Evolutionary conservation across 2,888 invertebrate species (phyloP).

Genomic region (Conchocele bisecta): DNA sequence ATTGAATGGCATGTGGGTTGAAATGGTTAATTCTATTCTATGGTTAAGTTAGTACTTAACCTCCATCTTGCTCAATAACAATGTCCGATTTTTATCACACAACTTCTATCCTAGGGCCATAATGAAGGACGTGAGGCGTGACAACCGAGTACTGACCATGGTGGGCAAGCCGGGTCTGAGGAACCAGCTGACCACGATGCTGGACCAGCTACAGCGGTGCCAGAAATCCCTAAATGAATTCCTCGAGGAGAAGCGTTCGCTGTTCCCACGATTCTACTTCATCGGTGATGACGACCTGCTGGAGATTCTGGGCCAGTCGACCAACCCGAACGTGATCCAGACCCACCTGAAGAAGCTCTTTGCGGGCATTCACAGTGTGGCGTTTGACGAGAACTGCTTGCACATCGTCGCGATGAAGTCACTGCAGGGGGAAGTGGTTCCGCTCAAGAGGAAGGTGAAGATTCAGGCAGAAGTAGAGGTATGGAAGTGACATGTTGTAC

Average conservation of each 20-base stretch:
- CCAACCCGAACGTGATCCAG: conserved; percentile 94
- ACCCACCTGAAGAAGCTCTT: conserved; percentile 98
- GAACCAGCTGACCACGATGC: conserved; percentile 90
- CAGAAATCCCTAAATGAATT: conserved; percentile 97
- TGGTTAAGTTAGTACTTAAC: too few species aligned
- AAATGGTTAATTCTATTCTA: too few species aligned
- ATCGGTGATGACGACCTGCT: conserved; percentile 98
- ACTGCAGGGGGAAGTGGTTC: conserved; percentile 89
- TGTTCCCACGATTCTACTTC: conserved; percentile 98
- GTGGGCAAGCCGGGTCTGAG: conserved; percentile 88
- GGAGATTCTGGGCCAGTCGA: conserved; percentile 96
- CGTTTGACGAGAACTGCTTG: conserved; percentile 86
- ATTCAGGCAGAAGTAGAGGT: conserved; percentile 92
- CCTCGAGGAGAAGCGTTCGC: conserved; percentile 95
- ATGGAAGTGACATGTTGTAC: too few species aligned
- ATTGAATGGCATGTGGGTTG: too few species aligned
- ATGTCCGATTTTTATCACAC: too few species aligned
- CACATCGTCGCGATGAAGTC: conserved; percentile 89
- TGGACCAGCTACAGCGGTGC: conserved; percentile 94
- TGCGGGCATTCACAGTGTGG: conserved; percentile 87
- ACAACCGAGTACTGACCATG: conserved; percentile 90
- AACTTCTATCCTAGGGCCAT: conserved; percentile 87
- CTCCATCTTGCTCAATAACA: too few species aligned
- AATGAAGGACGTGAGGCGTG: conserved; percentile 90
- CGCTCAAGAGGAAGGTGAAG: conserved; percentile 87